A percentile compares a stretch with the other conserved stretches of the same genome.
phyloP scores from a whole-genome alignment of 2,797 vertebrate genomes.

The Acipenser oxyrinchus region DNA sequence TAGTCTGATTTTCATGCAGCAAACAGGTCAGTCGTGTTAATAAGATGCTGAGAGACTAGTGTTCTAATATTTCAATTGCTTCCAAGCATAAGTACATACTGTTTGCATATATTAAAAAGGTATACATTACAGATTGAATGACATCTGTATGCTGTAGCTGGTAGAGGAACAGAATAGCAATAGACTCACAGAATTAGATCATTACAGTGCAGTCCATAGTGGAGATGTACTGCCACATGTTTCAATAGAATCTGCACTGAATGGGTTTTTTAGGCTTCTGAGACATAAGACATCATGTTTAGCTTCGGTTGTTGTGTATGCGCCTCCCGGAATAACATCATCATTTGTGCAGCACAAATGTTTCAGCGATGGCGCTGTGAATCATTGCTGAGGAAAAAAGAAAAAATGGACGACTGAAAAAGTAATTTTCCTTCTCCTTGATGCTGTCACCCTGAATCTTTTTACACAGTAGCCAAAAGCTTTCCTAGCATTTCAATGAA shows the following conservation, averaged over 20 bases:
- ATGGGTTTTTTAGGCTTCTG: no score
- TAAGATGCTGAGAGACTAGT: slow-evolving; percentile 12
- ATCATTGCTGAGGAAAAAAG: slow-evolving; percentile 6
- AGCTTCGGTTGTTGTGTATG: neutral
- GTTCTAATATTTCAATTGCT: slow-evolving; percentile 7
- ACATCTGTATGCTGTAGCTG: no score
- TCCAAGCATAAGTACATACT: neutral
- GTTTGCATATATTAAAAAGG: slow-evolving; percentile 6
- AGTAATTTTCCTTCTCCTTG: slow-evolving; percentile 14
- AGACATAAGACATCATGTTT: neutral
- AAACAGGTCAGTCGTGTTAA: slow-evolving; percentile 11
- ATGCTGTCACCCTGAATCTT: slow-evolving; percentile 22
- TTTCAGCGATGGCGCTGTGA: neutral
- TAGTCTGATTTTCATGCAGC: slow-evolving; percentile 2
- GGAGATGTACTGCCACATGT: no score
- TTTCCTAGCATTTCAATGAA: slow-evolving; percentile 18
- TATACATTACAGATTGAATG: neutral
- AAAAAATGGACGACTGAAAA: slow-evolving; percentile 8
- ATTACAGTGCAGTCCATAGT: no score
- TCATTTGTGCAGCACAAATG: slow-evolving; percentile 6
- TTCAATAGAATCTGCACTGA: no score
- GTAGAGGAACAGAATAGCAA: no score
- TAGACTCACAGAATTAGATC: no score
- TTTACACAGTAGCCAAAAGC: slow-evolving; percentile 21
- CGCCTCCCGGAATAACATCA: neutral